Evolutionary conservation across 2,113 vertebrate genomes (phyloP).

Genomic region (Columbina picui): DNA sequence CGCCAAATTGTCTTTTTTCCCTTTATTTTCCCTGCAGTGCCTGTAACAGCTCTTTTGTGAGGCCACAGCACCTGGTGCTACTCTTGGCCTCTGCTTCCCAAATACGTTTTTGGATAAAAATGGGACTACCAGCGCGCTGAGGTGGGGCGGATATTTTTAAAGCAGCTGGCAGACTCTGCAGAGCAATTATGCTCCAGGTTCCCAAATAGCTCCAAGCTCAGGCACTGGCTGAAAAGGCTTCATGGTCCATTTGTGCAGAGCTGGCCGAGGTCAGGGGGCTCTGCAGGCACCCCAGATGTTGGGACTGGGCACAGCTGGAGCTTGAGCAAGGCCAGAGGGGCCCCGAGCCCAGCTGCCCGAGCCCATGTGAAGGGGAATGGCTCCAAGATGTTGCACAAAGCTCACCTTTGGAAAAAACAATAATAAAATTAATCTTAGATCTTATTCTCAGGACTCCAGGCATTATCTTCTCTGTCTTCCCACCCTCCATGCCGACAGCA

Average conservation of each 20-base stretch:
- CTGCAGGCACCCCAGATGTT: not conserved
- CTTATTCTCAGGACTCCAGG: not conserved
- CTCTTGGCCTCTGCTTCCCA: not conserved
- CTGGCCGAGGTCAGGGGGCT: not conserved
- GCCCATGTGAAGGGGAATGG: not conserved
- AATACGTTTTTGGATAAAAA: not conserved
- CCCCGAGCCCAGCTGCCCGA: fast-evolving
- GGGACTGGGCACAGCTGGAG: not conserved
- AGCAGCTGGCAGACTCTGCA: constrained; percentile 23
- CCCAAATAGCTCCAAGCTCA: not conserved
- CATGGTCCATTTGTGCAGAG: fast-evolving
- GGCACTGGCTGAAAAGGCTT: not conserved
- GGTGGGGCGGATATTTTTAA: constrained; percentile 40
- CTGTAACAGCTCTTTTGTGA: not conserved
- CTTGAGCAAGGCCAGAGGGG: not conserved
- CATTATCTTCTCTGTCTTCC: not conserved
- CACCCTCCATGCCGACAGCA: fast-evolving
- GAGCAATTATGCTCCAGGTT: not conserved
- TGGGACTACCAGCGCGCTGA: not conserved
- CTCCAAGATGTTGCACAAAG: constrained; percentile 38
- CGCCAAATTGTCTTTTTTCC: not conserved
- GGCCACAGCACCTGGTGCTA: not conserved
- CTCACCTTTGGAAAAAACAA: not conserved
- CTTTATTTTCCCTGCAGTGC: not conserved
- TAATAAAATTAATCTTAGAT: not conserved